A percentile compares a stretch with the other conserved stretches of the same genome.
phyloP scores from a whole-genome alignment of 2,113 vertebrate genomes.

The Pomatostomus ruficeps region DNA sequence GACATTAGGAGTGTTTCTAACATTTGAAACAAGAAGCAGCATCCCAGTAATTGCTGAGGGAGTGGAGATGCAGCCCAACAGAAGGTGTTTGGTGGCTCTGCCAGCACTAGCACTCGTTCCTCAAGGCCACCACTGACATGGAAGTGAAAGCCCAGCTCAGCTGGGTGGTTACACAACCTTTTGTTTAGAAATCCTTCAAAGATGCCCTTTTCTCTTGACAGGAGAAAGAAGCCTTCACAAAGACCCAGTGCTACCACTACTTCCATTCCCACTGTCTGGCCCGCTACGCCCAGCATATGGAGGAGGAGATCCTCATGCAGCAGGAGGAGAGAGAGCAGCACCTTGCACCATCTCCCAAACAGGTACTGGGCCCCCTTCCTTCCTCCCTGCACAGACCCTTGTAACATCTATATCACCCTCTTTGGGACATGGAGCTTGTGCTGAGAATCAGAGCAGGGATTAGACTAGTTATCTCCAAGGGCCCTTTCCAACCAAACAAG shows the following conservation, averaged over 20 bases:
- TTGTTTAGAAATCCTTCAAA: not conserved
- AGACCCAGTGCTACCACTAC: slow-evolving; percentile 93
- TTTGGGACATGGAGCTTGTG: not conserved
- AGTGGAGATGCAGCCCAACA: not conserved
- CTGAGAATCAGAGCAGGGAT: not conserved
- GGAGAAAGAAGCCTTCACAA: slow-evolving; percentile 91
- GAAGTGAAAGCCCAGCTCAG: not conserved
- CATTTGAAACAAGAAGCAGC: not conserved
- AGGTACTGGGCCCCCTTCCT: slow-evolving; percentile 19
- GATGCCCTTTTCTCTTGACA: slow-evolving; percentile 19
- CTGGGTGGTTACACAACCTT: not conserved
- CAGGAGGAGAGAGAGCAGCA: slow-evolving; percentile 79
- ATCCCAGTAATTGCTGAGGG: not conserved
- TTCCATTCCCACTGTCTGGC: slow-evolving; percentile 96
- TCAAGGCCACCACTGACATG: not conserved
- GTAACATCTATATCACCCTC: not conserved
- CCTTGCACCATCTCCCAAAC: slow-evolving; percentile 12
- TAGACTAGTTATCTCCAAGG: not conserved
- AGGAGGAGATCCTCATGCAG: slow-evolving; percentile 79
- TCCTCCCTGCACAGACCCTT: not conserved
- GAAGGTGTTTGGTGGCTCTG: not conserved
- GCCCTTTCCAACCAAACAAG: not conserved
- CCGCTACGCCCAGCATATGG: slow-evolving; percentile 86
- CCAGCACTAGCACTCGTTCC: not conserved
- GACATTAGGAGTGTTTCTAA: not conserved